phyloP scores from a whole-genome alignment of 1,140 invertebrate genomes.

The Eurosta solidaginis region DNA sequence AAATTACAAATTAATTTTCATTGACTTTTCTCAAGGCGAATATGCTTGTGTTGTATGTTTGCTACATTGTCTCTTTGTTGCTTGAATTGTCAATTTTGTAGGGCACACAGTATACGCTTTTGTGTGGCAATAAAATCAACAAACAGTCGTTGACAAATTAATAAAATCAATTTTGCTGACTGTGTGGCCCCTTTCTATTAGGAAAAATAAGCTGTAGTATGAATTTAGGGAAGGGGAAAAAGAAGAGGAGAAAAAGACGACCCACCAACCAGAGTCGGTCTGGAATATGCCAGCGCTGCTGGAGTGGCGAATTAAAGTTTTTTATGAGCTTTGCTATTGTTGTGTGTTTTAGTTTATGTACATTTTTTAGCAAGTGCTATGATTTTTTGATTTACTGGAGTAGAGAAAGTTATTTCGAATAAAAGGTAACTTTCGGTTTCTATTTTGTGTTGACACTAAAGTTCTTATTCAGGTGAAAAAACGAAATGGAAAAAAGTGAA shows the following conservation, averaged over 20 bases:
- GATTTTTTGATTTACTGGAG: not conserved
- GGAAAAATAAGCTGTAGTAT: no score
- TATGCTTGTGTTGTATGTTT: not conserved
- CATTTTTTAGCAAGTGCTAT: not conserved
- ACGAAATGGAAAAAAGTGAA: no score
- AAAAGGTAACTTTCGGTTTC: not conserved
- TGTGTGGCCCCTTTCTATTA: not conserved
- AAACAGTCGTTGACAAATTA: not conserved
- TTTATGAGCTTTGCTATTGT: not conserved
- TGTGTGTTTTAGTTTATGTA: not conserved
- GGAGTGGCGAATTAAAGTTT: no score
- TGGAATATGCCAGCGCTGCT: no score
- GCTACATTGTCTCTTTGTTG: not conserved
- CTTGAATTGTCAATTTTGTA: not conserved
- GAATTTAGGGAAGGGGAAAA: no score
- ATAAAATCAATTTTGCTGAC: not conserved
- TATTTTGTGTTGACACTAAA: not conserved
- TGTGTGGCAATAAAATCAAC: not conserved
- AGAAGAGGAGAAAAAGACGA: no score
- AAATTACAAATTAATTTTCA: conserved; percentile 20
- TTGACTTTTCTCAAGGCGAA: conserved; percentile 10
- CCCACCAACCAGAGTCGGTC: no score
- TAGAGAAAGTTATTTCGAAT: not conserved
- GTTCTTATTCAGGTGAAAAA: no score
- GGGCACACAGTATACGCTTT: not conserved